phyloP scores from a whole-genome alignment of 2,113 vertebrate genomes.

The Chrysemys picta region DNA sequence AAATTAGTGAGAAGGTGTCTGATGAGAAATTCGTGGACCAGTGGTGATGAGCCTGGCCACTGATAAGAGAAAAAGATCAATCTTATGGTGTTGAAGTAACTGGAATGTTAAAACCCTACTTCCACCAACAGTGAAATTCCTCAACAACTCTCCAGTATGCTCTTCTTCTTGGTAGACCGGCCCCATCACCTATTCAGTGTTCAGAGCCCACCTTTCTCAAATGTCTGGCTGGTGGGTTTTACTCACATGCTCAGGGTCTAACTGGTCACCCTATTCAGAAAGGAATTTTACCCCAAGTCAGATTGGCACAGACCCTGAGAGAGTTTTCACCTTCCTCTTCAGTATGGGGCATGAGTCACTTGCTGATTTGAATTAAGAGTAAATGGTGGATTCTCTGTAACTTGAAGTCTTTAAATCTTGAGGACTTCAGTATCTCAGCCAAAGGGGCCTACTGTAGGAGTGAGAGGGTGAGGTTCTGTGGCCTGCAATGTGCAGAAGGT shows the following conservation, averaged over 20 bases:
- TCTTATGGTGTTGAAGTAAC: neutral
- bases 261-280: no score
- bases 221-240: no score
- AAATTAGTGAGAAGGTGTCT: neutral
- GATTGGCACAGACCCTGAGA: no score
- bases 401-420: neutral
- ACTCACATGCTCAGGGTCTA: no score
- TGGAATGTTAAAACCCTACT: neutral
- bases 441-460: neutral
- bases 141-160: conserved; percentile 4
- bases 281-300: no score
- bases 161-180: conserved; percentile 22
- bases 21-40: neutral
- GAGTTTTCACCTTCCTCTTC: no score
- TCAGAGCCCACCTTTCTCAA: neutral
- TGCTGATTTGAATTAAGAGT: no score
- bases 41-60: neutral
- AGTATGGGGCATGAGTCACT: no score
- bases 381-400: no score
- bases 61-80: neutral
- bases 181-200: neutral
- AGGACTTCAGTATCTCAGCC: neutral
- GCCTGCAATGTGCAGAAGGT: neutral
- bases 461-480: neutral
- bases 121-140: neutral